phyloP scores from a whole-genome alignment of 2,888 invertebrate species.

The Endotricha flammealis region DNA sequence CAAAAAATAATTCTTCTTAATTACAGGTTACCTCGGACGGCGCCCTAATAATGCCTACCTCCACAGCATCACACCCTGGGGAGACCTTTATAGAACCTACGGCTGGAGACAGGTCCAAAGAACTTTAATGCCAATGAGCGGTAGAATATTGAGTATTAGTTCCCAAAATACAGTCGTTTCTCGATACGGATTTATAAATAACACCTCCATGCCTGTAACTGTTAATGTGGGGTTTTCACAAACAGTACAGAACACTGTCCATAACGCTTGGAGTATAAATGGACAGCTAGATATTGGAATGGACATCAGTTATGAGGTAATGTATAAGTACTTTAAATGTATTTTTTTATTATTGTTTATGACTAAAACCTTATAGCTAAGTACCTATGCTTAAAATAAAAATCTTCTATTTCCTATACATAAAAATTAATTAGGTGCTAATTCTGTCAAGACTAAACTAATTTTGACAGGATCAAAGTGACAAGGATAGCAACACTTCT shows the following conservation, averaged over 20 bases:
- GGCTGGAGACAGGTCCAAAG: slow-evolving; percentile 30
- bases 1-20: no score
- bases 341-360: no score
- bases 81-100: slow-evolving; percentile 23
- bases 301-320: slow-evolving; percentile 28
- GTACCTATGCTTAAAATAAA: no score
- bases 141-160: slow-evolving; percentile 19
- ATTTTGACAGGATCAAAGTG: no score
- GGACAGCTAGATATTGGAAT: slow-evolving; percentile 22
- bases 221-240: slow-evolving; percentile 27
- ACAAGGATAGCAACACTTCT: no score
- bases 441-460: no score
- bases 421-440: no score
- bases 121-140: slow-evolving; percentile 22
- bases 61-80: slow-evolving; percentile 28
- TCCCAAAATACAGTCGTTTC: slow-evolving; percentile 13
- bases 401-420: no score
- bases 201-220: slow-evolving; percentile 21
- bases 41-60: slow-evolving; percentile 19
- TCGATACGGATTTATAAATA: slow-evolving; percentile 17
- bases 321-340: no score
- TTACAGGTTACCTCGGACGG: slow-evolving; percentile 29
- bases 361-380: no score
- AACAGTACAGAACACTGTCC: slow-evolving; percentile 25
- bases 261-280: slow-evolving; percentile 27